phyloP scores from a whole-genome alignment of 2,113 vertebrate genomes.

The Gymnobelideus leadbeateri region DNA sequence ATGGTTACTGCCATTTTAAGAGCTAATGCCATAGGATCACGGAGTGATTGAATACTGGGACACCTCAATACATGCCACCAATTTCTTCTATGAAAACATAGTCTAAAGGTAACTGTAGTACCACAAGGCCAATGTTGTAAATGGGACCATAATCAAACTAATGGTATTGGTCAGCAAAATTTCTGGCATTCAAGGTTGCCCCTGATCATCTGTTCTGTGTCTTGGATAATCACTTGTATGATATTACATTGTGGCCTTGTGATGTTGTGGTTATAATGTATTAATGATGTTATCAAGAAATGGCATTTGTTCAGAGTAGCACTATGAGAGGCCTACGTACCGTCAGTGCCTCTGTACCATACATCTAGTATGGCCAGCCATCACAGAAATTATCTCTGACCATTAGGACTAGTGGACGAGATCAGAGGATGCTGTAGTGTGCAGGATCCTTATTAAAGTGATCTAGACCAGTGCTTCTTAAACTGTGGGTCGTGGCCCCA shows the following conservation, averaged over 20 bases:
- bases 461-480: background rate
- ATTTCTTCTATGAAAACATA: background rate
- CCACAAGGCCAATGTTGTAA: background rate
- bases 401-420: background rate
- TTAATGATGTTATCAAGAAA: background rate
- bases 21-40: slow-evolving; percentile 4
- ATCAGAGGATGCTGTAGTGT: background rate
- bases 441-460: slow-evolving; percentile 17
- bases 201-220: background rate
- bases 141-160: background rate
- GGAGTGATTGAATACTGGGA: background rate
- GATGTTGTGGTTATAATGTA: background rate
- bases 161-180: background rate
- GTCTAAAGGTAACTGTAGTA: background rate
- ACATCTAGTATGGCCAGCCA: background rate
- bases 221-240: background rate
- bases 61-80: background rate
- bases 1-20: slow-evolving; percentile 21
- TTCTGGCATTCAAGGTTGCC: background rate
- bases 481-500: no score
- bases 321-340: background rate
- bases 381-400: slow-evolving; percentile 11
- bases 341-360: background rate
- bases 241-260: background rate
- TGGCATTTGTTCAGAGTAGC: background rate